Base-by-base conservation (phyloP, 2,888 invertebrate species). In the Rhingia rostrata region DNA sequence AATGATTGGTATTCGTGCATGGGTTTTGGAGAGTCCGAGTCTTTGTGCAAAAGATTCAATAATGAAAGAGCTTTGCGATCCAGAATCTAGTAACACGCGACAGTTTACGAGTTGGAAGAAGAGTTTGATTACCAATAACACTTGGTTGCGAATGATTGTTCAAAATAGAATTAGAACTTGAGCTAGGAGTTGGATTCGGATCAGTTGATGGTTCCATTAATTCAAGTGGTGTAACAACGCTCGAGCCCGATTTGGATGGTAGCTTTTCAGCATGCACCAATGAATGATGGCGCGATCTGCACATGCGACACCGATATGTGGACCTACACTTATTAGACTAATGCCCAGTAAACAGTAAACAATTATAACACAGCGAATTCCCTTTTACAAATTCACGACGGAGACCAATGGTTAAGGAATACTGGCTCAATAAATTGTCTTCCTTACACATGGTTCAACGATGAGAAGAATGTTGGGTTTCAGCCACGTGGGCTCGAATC, bases 261-360 rank as follows among this genome's bases (percentile, higher is more conserved):
- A 30, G 4, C n/a, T 10, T 49, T 9, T 37, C 30, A 3, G 14
- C 4, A 30, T 63, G 37, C 45, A 66, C 43, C 4, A 53, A 12
- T 43, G 66, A 35, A 45, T 61, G 61, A 61, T 61, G 61, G 14
- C 61, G 49, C 14, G 45, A 43, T 35, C n/a, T n/a, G n/a, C n/a
- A n/a, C n/a, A n/a, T n/a, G n/a, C n/a, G n/a, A n/a, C n/a, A n/a
- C n/a, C n/a, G 10, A 49, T 14, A 47, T n/a, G 37, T 7, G 7
- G 47, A 53, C n/a, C 30, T 9, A 30, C 39, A 64, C 9, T 51
- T 61, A 14, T 45, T 61, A 6, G 45, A 45, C 12, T 12, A 45
- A 47, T 61, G 32, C 7, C 33, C 45, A 5, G 32, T 2, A n/a
- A n/a, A n/a, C 9, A 32, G 30, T 0, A 33, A 12, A 14, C 61